Percentiles rank a stretch among this genome's conserved stretches.
Evolutionary conservation across 2,888 invertebrate genomes (phyloP).

Genomic region (Chrysolina haemoptera): DNA sequence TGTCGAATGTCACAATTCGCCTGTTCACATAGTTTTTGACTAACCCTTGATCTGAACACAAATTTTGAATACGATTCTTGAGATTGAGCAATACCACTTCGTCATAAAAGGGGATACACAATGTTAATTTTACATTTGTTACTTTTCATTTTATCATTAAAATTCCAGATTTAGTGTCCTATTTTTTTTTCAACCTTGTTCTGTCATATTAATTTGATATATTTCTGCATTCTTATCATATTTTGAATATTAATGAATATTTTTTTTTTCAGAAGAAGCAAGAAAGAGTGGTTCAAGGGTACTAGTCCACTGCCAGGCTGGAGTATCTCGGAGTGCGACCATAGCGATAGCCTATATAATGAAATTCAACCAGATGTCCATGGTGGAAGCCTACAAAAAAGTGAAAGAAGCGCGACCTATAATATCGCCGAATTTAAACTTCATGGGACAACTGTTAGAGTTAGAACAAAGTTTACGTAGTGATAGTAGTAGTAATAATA

Average conservation of each 20-base stretch:
- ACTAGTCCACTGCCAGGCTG: slow-evolving; percentile 95
- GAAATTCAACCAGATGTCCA: slow-evolving; percentile 86
- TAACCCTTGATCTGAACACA: no score
- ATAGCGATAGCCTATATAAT: slow-evolving; percentile 96
- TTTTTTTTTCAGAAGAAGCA: slow-evolving; percentile 78
- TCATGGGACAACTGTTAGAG: slow-evolving; percentile 92
- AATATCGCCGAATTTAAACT: slow-evolving; percentile 95
- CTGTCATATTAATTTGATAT: background rate
- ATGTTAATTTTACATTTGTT: no score
- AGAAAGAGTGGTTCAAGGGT: slow-evolving; percentile 81
- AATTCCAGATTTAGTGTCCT: no score
- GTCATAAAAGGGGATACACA: no score
- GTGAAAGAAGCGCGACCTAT: slow-evolving; percentile 90
- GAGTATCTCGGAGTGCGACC: slow-evolving; percentile 94
- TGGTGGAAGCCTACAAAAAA: slow-evolving; percentile 89
- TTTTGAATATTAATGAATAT: slow-evolving; percentile 2
- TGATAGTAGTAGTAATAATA: slow-evolving; percentile 65
- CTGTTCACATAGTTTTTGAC: no score
- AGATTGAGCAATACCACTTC: no score
- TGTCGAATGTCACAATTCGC: no score
- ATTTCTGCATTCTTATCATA: background rate
- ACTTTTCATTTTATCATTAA: no score
- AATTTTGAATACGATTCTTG: no score
- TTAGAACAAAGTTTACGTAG: slow-evolving; percentile 80
- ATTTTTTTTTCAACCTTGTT: no score